A percentile compares a stretch with the other conserved stretches of the same genome.
These are phyloP conservation scores for Oreohelix idahoensis DNA, from an alignment of 1,140 invertebrate species.

Conservation along the genomic window DNA sequence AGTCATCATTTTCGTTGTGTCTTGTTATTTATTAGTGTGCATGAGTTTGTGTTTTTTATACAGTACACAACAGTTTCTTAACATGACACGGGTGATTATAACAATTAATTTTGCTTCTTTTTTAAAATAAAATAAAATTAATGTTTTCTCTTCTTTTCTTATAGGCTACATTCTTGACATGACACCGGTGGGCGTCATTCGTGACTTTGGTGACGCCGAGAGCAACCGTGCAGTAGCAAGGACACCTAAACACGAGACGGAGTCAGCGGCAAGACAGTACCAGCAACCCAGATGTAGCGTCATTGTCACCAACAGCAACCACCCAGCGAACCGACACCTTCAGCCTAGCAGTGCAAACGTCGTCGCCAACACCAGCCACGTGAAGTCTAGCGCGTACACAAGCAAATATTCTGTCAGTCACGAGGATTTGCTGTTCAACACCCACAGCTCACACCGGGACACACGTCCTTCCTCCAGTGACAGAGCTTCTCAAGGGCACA, in stretches of 20 bases:
- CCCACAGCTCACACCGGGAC: background rate
- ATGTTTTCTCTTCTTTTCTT: background rate
- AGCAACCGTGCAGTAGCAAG: background rate
- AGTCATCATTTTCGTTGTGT: too few species aligned
- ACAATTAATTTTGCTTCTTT: too few species aligned
- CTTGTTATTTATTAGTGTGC: too few species aligned
- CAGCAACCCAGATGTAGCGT: conserved; percentile 24
- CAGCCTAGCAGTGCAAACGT: background rate
- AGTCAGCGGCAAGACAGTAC: conserved; percentile 20
- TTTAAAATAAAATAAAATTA: too few species aligned
- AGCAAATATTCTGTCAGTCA: background rate
- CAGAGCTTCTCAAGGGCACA: background rate
- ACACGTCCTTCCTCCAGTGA: background rate
- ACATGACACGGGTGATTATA: too few species aligned
- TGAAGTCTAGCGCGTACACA: background rate
- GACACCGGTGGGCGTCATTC: background rate
- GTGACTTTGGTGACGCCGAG: background rate
- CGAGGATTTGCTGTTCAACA: background rate
- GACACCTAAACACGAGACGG: background rate
- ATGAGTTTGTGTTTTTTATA: too few species aligned
- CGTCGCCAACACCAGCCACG: background rate
- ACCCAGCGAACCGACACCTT: conserved; percentile 28
- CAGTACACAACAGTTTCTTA: too few species aligned
- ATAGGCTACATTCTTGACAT: conserved; percentile 29
- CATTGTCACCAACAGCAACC: conserved; percentile 39